These are phyloP conservation scores for Eclectus roratus DNA, from an alignment of 2,113 vertebrate species.

Conservation along the genomic window DNA sequence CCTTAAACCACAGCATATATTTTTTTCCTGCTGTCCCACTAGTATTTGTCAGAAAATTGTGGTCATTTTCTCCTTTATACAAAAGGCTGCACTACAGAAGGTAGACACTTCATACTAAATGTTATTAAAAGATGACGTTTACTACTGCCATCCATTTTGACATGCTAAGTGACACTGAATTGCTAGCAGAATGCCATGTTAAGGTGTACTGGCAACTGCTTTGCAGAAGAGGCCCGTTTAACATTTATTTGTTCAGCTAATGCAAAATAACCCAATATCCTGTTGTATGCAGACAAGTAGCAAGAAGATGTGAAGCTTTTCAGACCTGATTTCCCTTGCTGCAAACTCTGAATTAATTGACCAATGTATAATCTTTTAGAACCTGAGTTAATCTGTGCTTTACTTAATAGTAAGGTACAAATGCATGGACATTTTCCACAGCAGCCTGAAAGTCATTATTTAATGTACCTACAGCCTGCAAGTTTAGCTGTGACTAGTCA, in stretches of 20 bases:
- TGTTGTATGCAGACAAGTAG: background rate
- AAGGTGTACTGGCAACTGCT: background rate
- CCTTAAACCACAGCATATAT: background rate
- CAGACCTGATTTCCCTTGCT: background rate
- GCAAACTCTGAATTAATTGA: background rate
- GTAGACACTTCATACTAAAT: background rate
- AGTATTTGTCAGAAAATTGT: background rate
- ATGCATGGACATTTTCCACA: background rate
- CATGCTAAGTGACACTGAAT: background rate
- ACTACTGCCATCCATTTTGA: background rate
- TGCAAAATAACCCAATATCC: background rate
- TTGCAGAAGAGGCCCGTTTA: background rate
- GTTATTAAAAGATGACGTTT: background rate
- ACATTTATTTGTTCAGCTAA: background rate
- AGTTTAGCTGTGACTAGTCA: background rate
- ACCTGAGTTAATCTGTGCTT: background rate
- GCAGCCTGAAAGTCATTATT: background rate
- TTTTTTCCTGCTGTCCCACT: background rate
- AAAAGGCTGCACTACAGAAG: background rate
- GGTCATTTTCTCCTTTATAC: background rate
- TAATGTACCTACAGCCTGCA: background rate
- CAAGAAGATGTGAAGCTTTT: background rate
- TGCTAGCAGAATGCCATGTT: background rate
- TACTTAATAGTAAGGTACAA: background rate
- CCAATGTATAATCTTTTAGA: background rate